Conservation (phyloP, 2,797 vertebrate genomes). For the Smutsia gigantea region DNA sequence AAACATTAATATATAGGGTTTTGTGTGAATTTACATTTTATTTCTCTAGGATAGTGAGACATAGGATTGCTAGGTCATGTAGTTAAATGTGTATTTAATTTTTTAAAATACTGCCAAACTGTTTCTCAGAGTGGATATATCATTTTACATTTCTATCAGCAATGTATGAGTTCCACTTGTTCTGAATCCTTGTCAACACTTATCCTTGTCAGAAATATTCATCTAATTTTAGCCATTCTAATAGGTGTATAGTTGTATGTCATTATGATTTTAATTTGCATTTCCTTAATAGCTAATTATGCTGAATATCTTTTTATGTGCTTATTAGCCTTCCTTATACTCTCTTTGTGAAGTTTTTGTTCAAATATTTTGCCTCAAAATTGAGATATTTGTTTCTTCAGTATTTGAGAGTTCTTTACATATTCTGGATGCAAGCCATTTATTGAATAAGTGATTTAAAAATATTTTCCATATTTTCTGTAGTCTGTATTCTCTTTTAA, state of each 20-base stretch:
- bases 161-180: not conserved
- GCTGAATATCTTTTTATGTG: not conserved
- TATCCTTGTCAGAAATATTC: not conserved
- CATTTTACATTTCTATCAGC: not conserved
- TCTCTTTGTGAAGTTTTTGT: not conserved
- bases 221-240: not conserved
- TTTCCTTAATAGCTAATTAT: not conserved
- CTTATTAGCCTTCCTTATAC: not conserved
- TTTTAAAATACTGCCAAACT: not conserved
- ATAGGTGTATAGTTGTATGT: not conserved
- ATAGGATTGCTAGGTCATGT: not conserved
- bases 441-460: conserved; percentile 1
- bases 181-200: not conserved
- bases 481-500: not conserved
- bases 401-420: not conserved
- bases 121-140: not conserved
- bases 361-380: not conserved
- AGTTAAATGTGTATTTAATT: not conserved
- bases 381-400: not conserved
- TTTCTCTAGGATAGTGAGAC: not conserved
- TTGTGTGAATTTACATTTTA: not conserved
- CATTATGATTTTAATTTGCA: not conserved
- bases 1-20: not conserved
- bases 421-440: not conserved
- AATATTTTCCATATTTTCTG: not conserved